Evolutionary conservation across 2,888 invertebrate genomes (phyloP), one percentile per base, ranked within the genome.

Genomic region (Teinopalpus imperialis): DNA sequence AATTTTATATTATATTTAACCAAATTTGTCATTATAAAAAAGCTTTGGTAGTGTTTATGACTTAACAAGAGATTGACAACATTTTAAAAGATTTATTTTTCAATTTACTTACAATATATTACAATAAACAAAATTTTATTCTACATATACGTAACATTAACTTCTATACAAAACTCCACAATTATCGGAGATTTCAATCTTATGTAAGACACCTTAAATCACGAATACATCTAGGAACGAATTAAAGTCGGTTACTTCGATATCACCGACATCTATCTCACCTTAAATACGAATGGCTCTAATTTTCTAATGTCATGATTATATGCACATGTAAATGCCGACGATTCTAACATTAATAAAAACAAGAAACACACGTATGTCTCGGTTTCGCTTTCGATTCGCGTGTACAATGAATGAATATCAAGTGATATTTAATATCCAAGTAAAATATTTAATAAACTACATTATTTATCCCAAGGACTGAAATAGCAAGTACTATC

Each of bases 251-350:
- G 21, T 32, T 26, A 32, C 20, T 32, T 13, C 26, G 9, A 32
- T 20, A 39, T 26, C 9, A 32, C 39, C 14, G 31, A 26, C 21
- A 13, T 26, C 30, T 36, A 16, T 24, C 14, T 44, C 20, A 42
- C 13, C 39, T 32, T 45, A 39, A 31, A 32, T 9, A 32, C 20
- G 20, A 32, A 39, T 13, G 14, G 20, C 26, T 45, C 9, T 45
- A 45, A 39, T 39, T 39, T 32, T 27, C 44, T 39, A 45, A 32
- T 45, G 44, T 39, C 44, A 45, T 45, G 44, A 45, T 44, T 31
- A 42, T 31, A 26, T 32, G 13, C 24, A 26, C 26, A 31, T 21
- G 26, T 20, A 37, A 31, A 26, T 44, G 21, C 23, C 9, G n/a
- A 21, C 10, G 13, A 37, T 7, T 9, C 23, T 13, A 24, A 16